Conservation (phyloP, 2,888 invertebrate genomes). For the Volucella zonaria region DNA sequence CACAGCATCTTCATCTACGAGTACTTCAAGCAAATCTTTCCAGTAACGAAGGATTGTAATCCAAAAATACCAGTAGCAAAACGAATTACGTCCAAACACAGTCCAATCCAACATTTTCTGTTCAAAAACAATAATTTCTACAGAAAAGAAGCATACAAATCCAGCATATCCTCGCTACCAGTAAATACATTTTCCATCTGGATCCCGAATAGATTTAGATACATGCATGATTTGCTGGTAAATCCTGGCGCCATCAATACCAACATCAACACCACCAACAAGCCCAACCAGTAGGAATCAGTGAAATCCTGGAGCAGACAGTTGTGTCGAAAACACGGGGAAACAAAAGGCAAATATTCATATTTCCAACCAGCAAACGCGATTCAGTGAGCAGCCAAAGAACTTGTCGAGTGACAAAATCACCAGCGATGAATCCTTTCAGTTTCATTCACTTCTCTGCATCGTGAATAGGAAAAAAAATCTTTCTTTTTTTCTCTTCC, state of each 20-base stretch:
- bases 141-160: constrained; percentile 1
- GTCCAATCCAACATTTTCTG: too few relatives aligned
- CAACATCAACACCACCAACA: constrained; percentile 1
- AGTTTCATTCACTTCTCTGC: neutral
- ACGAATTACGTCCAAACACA: too few relatives aligned
- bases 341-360: constrained; percentile 43
- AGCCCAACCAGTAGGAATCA: neutral
- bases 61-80: too few relatives aligned
- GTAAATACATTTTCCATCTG: constrained; percentile 2
- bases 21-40: too few relatives aligned
- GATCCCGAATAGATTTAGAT: constrained; percentile 37
- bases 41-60: too few relatives aligned
- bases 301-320: constrained; percentile 17
- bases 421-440: neutral
- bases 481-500: neutral
- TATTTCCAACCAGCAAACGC: constrained; percentile 5
- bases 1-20: too few relatives aligned
- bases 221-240: constrained; percentile 54
- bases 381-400: constrained; percentile 17
- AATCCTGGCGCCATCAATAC: constrained; percentile 23
- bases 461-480: neutral
- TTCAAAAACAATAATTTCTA: neutral
- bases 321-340: constrained; percentile 12
- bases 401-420: constrained; percentile 43
- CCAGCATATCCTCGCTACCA: neutral